phyloP scores from a whole-genome alignment of 2,113 vertebrate genomes.

The Chionomys nivalis region DNA sequence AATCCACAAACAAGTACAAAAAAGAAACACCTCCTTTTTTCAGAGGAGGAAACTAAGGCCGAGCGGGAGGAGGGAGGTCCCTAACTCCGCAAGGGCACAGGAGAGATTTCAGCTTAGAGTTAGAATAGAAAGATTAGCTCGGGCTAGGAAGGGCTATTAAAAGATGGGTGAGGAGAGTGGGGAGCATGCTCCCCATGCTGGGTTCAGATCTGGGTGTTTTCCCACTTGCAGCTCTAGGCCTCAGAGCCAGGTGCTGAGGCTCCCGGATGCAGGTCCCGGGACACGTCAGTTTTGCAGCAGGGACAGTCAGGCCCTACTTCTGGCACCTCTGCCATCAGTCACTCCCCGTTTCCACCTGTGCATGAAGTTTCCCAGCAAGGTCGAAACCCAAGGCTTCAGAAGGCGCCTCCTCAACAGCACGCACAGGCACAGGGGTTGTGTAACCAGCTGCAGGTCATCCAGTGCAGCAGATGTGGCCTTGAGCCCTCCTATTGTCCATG shows the following conservation, averaged over 20 bases:
- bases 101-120: constrained; percentile 31
- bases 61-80: neutral
- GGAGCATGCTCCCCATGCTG: neutral
- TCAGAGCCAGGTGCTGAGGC: neutral
- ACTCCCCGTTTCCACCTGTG: neutral
- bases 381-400: neutral
- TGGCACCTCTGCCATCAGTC: constrained; percentile 3
- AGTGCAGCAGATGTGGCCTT: neutral
- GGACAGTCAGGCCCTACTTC: neutral
- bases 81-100: neutral
- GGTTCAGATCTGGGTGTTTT: neutral
- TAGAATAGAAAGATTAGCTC: constrained; percentile 8
- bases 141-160: neutral
- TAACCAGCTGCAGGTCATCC: neutral
- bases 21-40: neutral
- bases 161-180: neutral
- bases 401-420: neutral
- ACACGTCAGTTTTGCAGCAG: neutral
- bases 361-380: neutral
- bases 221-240: neutral
- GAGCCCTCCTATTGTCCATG: neutral
- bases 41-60: neutral
- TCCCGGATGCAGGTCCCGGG: neutral
- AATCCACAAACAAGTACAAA: no score
- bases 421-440: neutral